A percentile compares a stretch with the other conserved stretches of the same genome.
phyloP scores from a whole-genome alignment of 2,888 invertebrate genomes.

The Belgica antarctica region DNA sequence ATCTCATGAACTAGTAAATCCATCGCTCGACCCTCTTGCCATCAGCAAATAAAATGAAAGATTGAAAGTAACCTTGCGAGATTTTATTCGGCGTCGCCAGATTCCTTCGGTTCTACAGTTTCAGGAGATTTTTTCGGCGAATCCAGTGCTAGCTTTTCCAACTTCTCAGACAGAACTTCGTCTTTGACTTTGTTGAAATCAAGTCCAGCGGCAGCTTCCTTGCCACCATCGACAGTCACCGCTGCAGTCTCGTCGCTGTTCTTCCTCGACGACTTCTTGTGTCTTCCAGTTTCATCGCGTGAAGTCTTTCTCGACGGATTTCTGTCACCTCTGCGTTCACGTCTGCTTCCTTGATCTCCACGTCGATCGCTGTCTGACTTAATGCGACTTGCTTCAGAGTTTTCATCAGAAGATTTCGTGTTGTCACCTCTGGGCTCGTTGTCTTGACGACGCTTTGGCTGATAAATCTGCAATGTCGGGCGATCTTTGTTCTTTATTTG shows the following conservation, averaged over 20 bases:
- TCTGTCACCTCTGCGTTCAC: not conserved
- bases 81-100: constrained; percentile 12
- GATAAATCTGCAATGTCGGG: constrained; percentile 84
- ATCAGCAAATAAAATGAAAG: not conserved
- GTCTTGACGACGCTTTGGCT: constrained; percentile 57
- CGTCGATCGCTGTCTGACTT: not conserved
- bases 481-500: constrained; percentile 63
- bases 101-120: not conserved
- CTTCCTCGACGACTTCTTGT: not conserved
- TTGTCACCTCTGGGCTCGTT: not conserved
- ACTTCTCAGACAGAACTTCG: not conserved
- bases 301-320: not conserved
- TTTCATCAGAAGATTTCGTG: constrained; percentile 27
- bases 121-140: not conserved
- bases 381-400: constrained; percentile 2
- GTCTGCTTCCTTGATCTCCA: not conserved
- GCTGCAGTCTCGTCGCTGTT: not conserved
- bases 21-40: no score
- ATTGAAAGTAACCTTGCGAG: not conserved
- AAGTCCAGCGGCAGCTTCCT: no score
- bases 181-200: not conserved
- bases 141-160: not conserved
- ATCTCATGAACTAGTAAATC: constrained; percentile 26
- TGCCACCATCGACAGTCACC: not conserved
- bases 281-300: not conserved